Evolutionary conservation across 2,888 invertebrate species (phyloP).

Genomic region (Papilio gigon): DNA sequence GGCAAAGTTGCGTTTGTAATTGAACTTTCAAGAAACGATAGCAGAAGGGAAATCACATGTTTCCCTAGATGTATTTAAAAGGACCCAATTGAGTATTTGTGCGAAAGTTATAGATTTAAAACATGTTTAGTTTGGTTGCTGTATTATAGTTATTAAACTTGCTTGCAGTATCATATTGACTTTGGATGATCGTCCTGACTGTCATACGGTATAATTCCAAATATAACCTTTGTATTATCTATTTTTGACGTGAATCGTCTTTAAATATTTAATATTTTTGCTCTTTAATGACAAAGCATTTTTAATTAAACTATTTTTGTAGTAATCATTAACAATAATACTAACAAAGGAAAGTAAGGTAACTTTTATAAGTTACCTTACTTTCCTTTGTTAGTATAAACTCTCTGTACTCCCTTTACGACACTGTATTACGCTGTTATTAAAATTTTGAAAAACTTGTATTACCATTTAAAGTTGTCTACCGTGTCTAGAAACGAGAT

Average conservation of each 20-base stretch:
- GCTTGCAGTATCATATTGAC: not conserved
- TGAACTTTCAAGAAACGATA: not conserved
- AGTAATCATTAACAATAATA: too few species aligned
- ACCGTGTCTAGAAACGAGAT: not conserved
- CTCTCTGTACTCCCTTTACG: not conserved
- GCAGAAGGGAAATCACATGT: not conserved
- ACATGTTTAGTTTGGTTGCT: not conserved
- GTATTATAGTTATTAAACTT: not conserved
- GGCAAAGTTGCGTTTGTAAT: not conserved
- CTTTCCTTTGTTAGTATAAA: too few species aligned
- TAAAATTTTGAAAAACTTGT: not conserved
- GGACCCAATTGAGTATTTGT: too few species aligned
- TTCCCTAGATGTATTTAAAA: too few species aligned
- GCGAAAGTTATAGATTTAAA: not conserved
- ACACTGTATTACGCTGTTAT: not conserved
- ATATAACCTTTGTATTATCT: not conserved
- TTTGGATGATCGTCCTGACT: not conserved
- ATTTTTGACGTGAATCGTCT: not conserved
- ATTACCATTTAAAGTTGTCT: too few species aligned
- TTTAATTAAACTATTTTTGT: too few species aligned
- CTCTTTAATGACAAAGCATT: not conserved
- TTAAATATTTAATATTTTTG: not conserved
- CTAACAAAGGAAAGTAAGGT: too few species aligned
- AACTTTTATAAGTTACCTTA: too few species aligned
- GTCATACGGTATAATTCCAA: not conserved